A percentile compares a stretch with the other conserved stretches of the same genome.
These are phyloP conservation scores for Clarias fuscus DNA, from an alignment of 2,797 vertebrate species.

Conservation along the genomic window DNA sequence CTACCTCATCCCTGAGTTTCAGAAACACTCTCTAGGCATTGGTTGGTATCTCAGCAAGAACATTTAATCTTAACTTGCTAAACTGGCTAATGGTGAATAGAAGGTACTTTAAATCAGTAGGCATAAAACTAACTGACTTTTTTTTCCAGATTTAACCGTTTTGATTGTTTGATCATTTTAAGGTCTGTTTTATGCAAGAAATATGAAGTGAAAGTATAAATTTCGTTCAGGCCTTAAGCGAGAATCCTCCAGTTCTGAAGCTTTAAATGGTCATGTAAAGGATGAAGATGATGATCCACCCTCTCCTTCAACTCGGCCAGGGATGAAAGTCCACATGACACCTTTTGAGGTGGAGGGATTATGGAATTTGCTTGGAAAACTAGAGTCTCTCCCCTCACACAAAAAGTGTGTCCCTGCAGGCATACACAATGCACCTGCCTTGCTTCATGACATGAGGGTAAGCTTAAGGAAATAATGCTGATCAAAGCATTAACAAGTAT, in stretches of 20 bases:
- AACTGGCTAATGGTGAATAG: neutral
- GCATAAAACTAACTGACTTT: neutral
- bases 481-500: neutral
- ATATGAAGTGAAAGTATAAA: neutral
- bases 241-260: conserved; percentile 67
- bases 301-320: conserved; percentile 54
- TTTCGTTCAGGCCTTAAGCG: conserved; percentile 77
- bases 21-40: conserved; percentile 90
- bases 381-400: conserved; percentile 89
- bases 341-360: conserved; percentile 93
- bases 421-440: conserved; percentile 89
- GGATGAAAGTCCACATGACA: conserved; percentile 75
- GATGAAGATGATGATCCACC: conserved; percentile 61
- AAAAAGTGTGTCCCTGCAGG: conserved; percentile 96
- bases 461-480: neutral
- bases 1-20: conserved; percentile 93
- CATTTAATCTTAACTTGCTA: neutral
- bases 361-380: conserved; percentile 89
- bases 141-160: neutral
- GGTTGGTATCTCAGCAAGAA: conserved; percentile 73
- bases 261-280: conserved; percentile 57
- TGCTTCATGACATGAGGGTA: conserved; percentile 90
- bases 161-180: neutral
- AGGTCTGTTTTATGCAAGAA: neutral
- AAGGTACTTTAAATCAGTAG: neutral